Evolutionary conservation across 2,113 vertebrate species (phyloP).

Genomic region (Picathartes gymnocephalus): DNA sequence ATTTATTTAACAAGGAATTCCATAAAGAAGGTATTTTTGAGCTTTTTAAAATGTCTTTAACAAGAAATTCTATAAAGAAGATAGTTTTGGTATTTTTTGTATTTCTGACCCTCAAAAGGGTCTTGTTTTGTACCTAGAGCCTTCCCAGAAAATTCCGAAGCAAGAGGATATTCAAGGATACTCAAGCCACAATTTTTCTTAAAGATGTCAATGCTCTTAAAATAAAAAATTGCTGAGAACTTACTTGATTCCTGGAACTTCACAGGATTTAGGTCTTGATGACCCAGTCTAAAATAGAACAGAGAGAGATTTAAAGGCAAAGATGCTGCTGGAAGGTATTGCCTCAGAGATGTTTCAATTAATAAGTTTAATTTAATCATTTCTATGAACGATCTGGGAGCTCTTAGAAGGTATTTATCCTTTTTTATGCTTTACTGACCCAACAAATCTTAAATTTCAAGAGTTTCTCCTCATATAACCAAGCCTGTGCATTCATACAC

Average conservation of each 20-base stretch:
- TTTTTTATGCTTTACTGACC: not conserved
- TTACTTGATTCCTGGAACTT: conserved; percentile 99
- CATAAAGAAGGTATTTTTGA: not conserved
- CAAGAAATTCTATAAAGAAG: not conserved
- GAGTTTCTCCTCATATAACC: not conserved
- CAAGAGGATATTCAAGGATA: not conserved
- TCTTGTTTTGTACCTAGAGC: fast-evolving
- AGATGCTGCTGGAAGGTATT: not conserved
- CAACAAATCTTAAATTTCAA: not conserved
- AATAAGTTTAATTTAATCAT: not conserved
- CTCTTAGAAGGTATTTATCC: not conserved
- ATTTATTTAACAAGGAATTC: not conserved
- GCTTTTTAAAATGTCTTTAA: not conserved
- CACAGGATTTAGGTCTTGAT: conserved; percentile 89
- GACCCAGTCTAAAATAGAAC: conserved; percentile 78
- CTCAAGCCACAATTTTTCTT: not conserved
- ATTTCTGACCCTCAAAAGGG: not conserved
- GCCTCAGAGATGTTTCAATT: not conserved
- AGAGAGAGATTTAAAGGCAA: not conserved
- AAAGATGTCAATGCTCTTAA: not conserved
- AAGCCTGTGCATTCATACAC: not conserved
- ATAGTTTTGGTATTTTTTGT: fast-evolving
- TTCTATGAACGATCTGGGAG: not conserved
- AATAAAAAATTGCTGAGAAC: conserved; percentile 29
- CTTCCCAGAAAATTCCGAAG: not conserved